Conservation (phyloP, 2,797 vertebrate genomes). For the Sebastes taczanowskii region DNA sequence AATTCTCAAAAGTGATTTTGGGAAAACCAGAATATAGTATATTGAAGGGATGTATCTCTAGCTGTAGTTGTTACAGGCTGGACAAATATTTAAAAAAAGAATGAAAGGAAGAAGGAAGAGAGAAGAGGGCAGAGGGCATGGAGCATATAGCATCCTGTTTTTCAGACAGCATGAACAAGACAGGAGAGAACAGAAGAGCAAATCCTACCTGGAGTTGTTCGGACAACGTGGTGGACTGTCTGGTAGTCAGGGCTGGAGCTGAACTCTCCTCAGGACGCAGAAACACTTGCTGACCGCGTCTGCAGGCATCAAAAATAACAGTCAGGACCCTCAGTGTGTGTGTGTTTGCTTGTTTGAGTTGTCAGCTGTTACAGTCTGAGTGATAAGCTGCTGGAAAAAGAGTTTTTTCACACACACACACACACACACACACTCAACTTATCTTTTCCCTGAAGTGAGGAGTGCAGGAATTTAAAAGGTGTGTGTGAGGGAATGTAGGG, state of each 20-base stretch:
- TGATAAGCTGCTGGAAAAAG: slow-evolving; percentile 36
- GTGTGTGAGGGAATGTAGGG: slow-evolving; percentile 56
- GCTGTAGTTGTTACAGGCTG: background rate
- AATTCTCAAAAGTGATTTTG: background rate
- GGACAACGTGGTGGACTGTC: slow-evolving; percentile 69
- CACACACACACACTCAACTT: slow-evolving; percentile 20
- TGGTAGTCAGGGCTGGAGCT: slow-evolving; percentile 60
- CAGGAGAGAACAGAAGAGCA: background rate
- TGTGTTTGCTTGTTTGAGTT: slow-evolving; percentile 15
- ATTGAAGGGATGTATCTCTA: background rate
- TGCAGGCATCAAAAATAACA: slow-evolving; percentile 56
- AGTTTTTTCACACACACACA: slow-evolving; percentile 14
- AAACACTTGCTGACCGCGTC: slow-evolving; percentile 82
- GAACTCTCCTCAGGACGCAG: slow-evolving; percentile 78
- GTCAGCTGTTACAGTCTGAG: slow-evolving; percentile 32
- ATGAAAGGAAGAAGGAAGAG: background rate
- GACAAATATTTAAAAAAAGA: background rate
- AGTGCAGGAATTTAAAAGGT: slow-evolving; percentile 57
- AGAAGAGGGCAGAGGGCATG: slow-evolving; percentile 16
- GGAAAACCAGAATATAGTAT: background rate
- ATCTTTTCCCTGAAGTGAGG: slow-evolving; percentile 27
- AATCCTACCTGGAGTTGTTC: slow-evolving; percentile 77
- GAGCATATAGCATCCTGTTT: slow-evolving; percentile 44
- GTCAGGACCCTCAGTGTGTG: slow-evolving; percentile 26
- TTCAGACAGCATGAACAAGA: background rate